Evolutionary conservation across 2,888 invertebrate genomes (phyloP), one percentile per base, ranked within the genome.

Genomic region (Leptinotarsa peninsularis): DNA sequence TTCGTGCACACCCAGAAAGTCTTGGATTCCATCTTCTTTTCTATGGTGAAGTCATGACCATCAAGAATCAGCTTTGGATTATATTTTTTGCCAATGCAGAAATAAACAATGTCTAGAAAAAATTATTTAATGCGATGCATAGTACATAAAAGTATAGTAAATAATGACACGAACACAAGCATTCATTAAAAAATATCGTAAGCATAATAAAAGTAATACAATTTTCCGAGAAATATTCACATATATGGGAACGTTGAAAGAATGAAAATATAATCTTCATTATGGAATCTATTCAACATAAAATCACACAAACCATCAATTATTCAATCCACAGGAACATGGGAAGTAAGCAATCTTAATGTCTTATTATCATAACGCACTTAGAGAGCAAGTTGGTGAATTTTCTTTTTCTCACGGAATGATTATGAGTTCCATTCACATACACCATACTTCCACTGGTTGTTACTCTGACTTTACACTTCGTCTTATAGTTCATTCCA

Each of bases 1-100:
- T 73, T 76, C 17, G 81, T 76, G 71, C 85, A 84, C 7, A 78
- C 76, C 85, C 84, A 85, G 10, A 69, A 69, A 4, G 84, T 84
- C 76, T 80, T 82, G 2, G 75, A 74, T 49, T 72, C 78, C 13
- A 69, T 72, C 76, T 82, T 83, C 67, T 76, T 78, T 18, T 81
- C 82, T 56, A 82, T 81, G 49, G 81, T 80, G 72, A 81, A 85
- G 74, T 84, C 83, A 72, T 81, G 76, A 50, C 77, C 78, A 66
- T 84, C 81, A 18, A 84, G 80, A 23, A 84, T 78, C 17, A 79
- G 52, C 67, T 79, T 79, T 1, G 77, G 75, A 27, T 77, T 77
- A 52, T 71, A 66, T 49, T 79, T 79, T 50, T 71, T 21, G 2
- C 74, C 78, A 52, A 73, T 23, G 14, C 68, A 50, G 23, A 74